Evolutionary conservation across 2,113 vertebrate genomes (phyloP).

Genomic region (Andinoacara biseriatus): DNA sequence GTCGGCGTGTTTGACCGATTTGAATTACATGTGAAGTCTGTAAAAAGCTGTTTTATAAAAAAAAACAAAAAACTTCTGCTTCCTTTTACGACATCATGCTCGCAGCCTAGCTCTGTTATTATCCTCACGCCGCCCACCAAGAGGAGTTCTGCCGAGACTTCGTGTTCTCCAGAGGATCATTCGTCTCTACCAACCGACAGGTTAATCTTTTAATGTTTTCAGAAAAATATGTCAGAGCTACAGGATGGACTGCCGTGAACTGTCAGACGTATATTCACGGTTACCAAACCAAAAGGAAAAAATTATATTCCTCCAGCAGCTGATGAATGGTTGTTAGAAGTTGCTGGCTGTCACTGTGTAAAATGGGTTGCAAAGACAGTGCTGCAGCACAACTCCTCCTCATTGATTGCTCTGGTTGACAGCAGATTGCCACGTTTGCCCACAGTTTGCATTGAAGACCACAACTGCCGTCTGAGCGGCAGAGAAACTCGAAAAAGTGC

Average conservation of each 20-base stretch:
- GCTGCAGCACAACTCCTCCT: background rate
- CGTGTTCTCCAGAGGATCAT: background rate
- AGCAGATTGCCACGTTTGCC: background rate
- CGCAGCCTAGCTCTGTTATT: background rate
- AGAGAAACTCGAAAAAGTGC: no score
- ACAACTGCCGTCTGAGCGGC: background rate
- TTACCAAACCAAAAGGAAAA: background rate
- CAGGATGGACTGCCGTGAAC: background rate
- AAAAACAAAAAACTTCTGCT: background rate
- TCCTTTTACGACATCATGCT: background rate
- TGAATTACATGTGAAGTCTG: background rate
- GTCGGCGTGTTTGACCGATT: background rate
- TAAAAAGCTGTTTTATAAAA: background rate
- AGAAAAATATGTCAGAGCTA: background rate
- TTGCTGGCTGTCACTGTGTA: background rate
- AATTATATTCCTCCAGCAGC: rapidly evolving
- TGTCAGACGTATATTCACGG: background rate
- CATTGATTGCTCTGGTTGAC: background rate
- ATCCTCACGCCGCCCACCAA: background rate
- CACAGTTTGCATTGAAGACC: background rate
- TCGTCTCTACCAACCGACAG: background rate
- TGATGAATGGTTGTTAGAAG: background rate
- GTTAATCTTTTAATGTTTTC: background rate
- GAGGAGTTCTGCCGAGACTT: background rate
- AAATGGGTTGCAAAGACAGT: background rate